A percentile compares a stretch with the other conserved stretches of the same genome.
Evolutionary conservation across 2,113 vertebrate genomes (phyloP).

Genomic region (Tringa solitaria): DNA sequence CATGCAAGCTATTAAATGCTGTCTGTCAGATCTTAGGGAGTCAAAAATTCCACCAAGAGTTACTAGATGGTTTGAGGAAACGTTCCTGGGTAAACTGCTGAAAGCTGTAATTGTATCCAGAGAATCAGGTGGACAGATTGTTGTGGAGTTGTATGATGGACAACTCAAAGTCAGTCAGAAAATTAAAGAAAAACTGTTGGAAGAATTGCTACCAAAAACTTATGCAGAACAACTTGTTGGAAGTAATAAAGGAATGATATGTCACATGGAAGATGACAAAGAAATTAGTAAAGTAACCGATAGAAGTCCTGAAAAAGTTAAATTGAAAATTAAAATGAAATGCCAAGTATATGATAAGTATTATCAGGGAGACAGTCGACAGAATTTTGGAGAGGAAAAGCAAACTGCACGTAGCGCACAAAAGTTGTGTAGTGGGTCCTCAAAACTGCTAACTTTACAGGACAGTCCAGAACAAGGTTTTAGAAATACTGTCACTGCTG

Average conservation of each 20-base stretch:
- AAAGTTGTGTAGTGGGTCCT: neutral
- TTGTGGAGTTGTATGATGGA: constrained; percentile 83
- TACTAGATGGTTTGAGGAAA: constrained; percentile 78
- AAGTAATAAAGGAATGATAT: neutral
- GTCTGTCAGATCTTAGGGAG: constrained; percentile 72
- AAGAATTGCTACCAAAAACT: neutral
- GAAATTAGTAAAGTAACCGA: neutral
- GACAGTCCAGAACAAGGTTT: neutral
- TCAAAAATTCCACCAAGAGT: constrained; percentile 69
- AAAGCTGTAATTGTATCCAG: constrained; percentile 75
- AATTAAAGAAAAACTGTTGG: constrained; percentile 77
- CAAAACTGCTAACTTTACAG: neutral
- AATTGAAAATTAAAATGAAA: constrained; percentile 8
- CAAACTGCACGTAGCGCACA: neutral
- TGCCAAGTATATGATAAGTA: neutral
- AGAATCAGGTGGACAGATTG: constrained; percentile 77
- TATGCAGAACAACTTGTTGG: accelerated
- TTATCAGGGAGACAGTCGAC: neutral
- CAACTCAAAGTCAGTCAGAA: constrained; percentile 79
- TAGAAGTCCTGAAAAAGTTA: neutral
- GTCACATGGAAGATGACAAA: neutral
- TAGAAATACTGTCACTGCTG: neutral
- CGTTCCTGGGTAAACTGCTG: constrained; percentile 75
- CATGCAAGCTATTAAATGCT: constrained; percentile 88
- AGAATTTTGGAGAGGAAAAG: neutral